phyloP scores from a whole-genome alignment of 2,888 invertebrate genomes.

The Timema cristinae region DNA sequence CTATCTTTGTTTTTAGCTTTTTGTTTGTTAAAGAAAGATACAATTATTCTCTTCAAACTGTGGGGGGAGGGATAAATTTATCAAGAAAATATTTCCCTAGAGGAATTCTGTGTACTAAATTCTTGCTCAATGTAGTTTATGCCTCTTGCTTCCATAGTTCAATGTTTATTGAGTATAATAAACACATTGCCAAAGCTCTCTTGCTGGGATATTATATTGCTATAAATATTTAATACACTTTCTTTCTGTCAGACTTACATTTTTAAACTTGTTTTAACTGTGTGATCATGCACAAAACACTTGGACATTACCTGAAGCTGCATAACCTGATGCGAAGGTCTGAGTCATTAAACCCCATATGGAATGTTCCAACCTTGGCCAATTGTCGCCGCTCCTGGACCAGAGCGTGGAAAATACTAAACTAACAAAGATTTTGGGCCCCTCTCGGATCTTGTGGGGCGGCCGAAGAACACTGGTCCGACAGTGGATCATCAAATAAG shows the following conservation, averaged over 20 bases:
- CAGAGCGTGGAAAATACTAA: slow-evolving; percentile 92
- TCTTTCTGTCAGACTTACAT: too few species aligned
- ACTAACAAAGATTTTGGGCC: slow-evolving; percentile 82
- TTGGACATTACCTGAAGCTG: slow-evolving; percentile 70
- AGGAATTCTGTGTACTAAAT: too few species aligned
- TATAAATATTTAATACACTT: background rate
- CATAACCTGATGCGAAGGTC: slow-evolving; percentile 79
- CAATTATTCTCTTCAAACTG: too few species aligned
- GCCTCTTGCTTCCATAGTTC: too few species aligned
- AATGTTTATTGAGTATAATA: too few species aligned
- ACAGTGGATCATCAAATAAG: slow-evolving; percentile 84
- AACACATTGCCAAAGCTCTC: too few species aligned
- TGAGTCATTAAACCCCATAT: slow-evolving; percentile 93
- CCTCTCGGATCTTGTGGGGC: slow-evolving; percentile 54
- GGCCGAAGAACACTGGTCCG: slow-evolving; percentile 73
- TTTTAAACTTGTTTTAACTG: background rate
- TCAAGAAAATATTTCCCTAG: too few species aligned
- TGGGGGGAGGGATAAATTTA: too few species aligned
- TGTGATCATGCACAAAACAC: background rate
- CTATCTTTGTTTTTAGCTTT: too few species aligned
- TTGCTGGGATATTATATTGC: background rate
- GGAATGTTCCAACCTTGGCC: slow-evolving; percentile 94
- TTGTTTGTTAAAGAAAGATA: too few species aligned
- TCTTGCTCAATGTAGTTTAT: too few species aligned
- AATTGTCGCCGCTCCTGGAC: slow-evolving; percentile 86